Evolutionary conservation across 2,888 invertebrate genomes (phyloP), one percentile per base, ranked within the genome.

Genomic region (Orthonychiurus folsomi): DNA sequence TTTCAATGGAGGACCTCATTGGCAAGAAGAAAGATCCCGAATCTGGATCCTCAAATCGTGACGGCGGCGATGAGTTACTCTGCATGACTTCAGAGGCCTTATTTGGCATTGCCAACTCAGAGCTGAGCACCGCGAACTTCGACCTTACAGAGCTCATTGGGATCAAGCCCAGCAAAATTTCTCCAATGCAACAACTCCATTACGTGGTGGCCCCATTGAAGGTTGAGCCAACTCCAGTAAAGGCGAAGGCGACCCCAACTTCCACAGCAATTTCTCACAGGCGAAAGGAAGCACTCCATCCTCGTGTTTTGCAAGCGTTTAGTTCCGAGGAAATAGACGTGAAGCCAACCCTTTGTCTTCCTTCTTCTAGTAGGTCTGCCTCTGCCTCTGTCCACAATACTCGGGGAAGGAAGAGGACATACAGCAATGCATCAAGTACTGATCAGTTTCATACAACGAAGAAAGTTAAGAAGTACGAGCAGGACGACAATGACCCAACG

Each of bases 381-480:
- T 37, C 37, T 37, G 37, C 5, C 37, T 37, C 37, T 37, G 15
- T 37, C 15, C 15, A 37, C 37, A 9, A 15, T 37, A 9, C 5
- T 15, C 5, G 37, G 37, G 37, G 37, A 9, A n/a, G 58, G 56
- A 65, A 59, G 56, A 47, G 64, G 18, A 56, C 37, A 25, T 50
- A 50, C 12, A 60, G 57, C 53, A 57, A 62, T 20, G 3, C 57
- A 2, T 37, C 37, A 37, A 37, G 15, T 15, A 37, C 5, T 5
- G 5, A 5, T 9, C n/a, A n/a, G n/a, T n/a, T n/a, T n/a, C n/a
- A n/a, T n/a, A 15, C 15, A 37, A 3, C 63, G n/a, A 60, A 60
- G 55, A 63, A 62, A 23, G 2, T 60, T 9, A 65, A 65, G 37
- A 72, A 72, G 50, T 72, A 70, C 52, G 66, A 70, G 28, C 18